Evolutionary conservation across 2,113 vertebrate species (phyloP), one percentile per base, ranked within the genome.

Genomic region (Mesocricetus auratus): DNA sequence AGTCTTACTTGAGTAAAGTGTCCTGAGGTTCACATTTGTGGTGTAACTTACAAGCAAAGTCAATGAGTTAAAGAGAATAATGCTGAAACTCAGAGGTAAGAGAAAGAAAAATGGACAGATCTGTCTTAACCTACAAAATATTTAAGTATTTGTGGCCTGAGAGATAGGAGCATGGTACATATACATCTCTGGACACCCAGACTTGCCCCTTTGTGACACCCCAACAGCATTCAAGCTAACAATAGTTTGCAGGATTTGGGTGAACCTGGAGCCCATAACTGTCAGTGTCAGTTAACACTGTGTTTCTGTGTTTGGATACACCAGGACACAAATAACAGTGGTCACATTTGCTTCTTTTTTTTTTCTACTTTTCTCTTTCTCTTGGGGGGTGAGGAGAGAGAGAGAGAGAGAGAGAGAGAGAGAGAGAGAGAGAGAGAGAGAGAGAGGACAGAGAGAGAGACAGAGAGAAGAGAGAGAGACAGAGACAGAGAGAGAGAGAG

Each of bases 301-400:
- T 96, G 82, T 98, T 95, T 98, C 98, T 97, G 98, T 97, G 97
- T 97, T 96, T 60, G 3, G 12, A 69, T 68, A 69, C 3, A 16
- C 98, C 96, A 98, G 97, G 69, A 50, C 2, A 42, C 94, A 96
- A 87, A 79, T 96, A 26, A 53, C 92, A 95, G 33, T 92, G 73
- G 85, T 60, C 75, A 87, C 74, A 81, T 79, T 94, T 90, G 85
- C 89, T 95, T 90, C 75, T 86, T 75, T 89, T 53, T 89, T 96
- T 93, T 79, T 87, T 97, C 95, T 96, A 81, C 92, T 95, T 86
- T 93, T 58, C 75, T 45, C 24, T 97, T 56, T 90, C 97, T 56
- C 88, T 95, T 68, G n/a, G n/a, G n/a, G n/a, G n/a, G n/a, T n/a
- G n/a, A 81, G 88, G 47, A 97, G 98, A 97, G 97, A 96, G 93